phyloP scores from a whole-genome alignment of 2,888 invertebrate species.

The Brassicogethes aeneus region DNA sequence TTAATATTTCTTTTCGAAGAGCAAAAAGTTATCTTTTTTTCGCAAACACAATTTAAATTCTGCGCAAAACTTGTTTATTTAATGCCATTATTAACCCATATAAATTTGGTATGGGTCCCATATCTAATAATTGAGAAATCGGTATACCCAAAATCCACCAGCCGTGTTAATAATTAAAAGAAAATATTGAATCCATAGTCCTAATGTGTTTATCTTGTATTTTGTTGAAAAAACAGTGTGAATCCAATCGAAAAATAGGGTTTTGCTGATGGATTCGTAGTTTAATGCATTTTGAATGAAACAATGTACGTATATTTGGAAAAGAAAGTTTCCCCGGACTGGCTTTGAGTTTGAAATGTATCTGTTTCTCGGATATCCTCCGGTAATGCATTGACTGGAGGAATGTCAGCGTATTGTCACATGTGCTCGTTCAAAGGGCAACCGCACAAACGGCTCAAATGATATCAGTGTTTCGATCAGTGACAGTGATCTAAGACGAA shows the following conservation, averaged over 20 bases:
- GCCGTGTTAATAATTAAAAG: no score
- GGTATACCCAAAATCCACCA: no score
- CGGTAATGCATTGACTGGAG: constrained; percentile 21
- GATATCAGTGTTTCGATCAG: constrained; percentile 23
- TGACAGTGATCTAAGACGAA: constrained; percentile 18
- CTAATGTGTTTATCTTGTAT: no score
- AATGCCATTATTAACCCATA: no score
- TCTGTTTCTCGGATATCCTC: constrained; percentile 23
- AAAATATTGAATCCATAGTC: no score
- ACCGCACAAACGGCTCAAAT: constrained; percentile 28
- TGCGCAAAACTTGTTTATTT: no score
- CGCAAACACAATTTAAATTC: no score
- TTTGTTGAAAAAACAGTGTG: no score
- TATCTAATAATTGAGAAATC: no score
- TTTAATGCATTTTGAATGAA: not conserved
- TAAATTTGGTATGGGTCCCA: no score
- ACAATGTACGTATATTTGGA: not conserved
- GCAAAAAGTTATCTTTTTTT: no score
- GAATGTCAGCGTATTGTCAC: constrained; percentile 21
- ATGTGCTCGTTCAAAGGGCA: constrained; percentile 18
- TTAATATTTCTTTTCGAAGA: no score
- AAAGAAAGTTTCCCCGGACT: constrained; percentile 11
- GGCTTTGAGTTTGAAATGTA: constrained; percentile 15
- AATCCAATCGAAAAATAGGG: not conserved
- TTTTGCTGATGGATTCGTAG: not conserved